These are phyloP conservation scores for Eptatretus atami DNA, from an alignment of 2,797 vertebrate species.

Conservation along the genomic window DNA sequence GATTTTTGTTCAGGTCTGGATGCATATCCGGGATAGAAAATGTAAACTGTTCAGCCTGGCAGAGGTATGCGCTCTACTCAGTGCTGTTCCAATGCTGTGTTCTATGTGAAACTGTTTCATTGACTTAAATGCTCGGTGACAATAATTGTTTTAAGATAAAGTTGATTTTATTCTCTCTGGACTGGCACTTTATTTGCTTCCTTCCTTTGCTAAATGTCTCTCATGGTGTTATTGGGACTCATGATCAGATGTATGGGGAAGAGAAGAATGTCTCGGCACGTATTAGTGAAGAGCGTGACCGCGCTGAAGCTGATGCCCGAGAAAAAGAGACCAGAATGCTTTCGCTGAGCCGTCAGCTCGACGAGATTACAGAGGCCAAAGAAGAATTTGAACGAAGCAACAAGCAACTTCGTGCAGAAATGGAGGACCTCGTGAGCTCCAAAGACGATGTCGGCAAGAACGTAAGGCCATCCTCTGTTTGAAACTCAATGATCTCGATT, in stretches of 20 bases:
- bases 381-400: conserved; percentile 47
- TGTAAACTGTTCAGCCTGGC: too few species aligned
- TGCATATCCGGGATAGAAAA: too few species aligned
- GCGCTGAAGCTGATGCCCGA: conserved; percentile 41
- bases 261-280: conserved; percentile 44
- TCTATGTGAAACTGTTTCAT: too few species aligned
- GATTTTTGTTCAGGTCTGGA: too few species aligned
- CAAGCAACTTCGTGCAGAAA: conserved; percentile 38
- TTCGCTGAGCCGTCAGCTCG: conserved; percentile 27
- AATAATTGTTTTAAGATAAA: too few species aligned
- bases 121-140: too few species aligned
- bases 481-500: too few species aligned
- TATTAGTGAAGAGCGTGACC: conserved; percentile 38
- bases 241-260: conserved; percentile 26
- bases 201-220: background rate
- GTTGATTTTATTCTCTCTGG: background rate
- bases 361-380: conserved; percentile 33
- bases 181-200: background rate
- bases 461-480: conserved; percentile 14
- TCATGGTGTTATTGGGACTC: background rate
- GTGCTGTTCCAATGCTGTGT: too few species aligned
- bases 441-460: conserved; percentile 67
- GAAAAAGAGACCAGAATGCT: conserved; percentile 49
- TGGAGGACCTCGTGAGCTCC: conserved; percentile 56
- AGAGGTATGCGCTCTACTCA: too few species aligned